Evolutionary conservation across 1,140 invertebrate genomes (phyloP).

Genomic region (Plectrocnemia conspersa): DNA sequence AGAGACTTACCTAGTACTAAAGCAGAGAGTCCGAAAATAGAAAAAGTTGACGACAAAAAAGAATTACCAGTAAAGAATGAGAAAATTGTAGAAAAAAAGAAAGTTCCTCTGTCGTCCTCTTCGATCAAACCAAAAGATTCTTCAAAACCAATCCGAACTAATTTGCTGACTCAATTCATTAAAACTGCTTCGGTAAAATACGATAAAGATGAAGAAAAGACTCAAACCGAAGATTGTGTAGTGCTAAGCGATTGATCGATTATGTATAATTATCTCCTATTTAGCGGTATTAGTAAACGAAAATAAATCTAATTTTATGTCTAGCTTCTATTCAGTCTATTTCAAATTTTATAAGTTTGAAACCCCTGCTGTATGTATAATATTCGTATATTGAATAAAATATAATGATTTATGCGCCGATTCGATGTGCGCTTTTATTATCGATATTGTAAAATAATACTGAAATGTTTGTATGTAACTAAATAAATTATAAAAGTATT

Average conservation of each 20-base stretch:
- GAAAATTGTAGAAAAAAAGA: slow-evolving; percentile 11
- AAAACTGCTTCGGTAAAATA: slow-evolving; percentile 38
- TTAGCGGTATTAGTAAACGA: too few species aligned
- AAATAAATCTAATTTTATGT: too few species aligned
- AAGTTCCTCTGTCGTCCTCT: slow-evolving; percentile 39
- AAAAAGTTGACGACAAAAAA: slow-evolving; percentile 45
- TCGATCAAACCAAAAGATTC: slow-evolving; percentile 38
- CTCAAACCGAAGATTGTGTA: slow-evolving; percentile 23
- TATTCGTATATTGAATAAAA: too few species aligned
- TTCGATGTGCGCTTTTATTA: too few species aligned
- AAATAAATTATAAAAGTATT: too few species aligned
- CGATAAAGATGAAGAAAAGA: slow-evolving; percentile 3
- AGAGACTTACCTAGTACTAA: slow-evolving; percentile 17
- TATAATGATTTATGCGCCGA: too few species aligned
- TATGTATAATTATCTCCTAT: slow-evolving; percentile 1
- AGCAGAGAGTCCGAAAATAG: slow-evolving; percentile 33
- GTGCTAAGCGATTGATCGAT: slow-evolving; percentile 29
- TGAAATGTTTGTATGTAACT: too few species aligned
- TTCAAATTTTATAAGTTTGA: too few species aligned
- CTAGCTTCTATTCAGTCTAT: too few species aligned
- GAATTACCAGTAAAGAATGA: too few species aligned
- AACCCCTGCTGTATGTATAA: too few species aligned
- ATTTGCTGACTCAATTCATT: slow-evolving; percentile 55
- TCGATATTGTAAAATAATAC: too few species aligned
- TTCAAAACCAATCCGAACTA: slow-evolving; percentile 39